Evolutionary conservation across 2,113 vertebrate genomes (phyloP), one percentile per base, ranked within the genome.

Genomic region (Hyaena hyaena): DNA sequence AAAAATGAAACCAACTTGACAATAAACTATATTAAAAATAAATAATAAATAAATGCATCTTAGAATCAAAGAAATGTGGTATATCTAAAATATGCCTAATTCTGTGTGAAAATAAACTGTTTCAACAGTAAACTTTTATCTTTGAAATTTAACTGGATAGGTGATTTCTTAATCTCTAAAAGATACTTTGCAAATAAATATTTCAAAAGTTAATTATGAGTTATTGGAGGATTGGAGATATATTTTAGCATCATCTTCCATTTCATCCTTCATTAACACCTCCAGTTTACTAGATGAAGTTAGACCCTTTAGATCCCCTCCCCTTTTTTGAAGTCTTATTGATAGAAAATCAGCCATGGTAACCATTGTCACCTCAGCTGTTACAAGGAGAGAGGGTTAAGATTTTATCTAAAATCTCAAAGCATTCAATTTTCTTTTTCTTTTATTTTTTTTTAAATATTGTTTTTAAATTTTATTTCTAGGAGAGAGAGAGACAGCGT

Each of bases 41-140:
- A 50, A 50, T 50, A 50, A 50, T 50, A 50, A 50, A 50, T 50
- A 12, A 50, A 50, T 81, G 2, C 8, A 66, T 73, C 45, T 76
- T 81, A 65, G n/a, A 87, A 63, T 65, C 4, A 65, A 53, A 89
- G 63, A 88, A 73, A 84, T 74, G 28, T 61, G 9, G 19, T 71
- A 5, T 79, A 8, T 81, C 14, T 31, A 63, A 81, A 86, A 77
- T 88, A 92, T 43, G 45, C 12, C 24, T 93, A 92, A 82, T 86
- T 53, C n/a, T 95, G 10, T 84, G 12, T 81, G 48, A 76, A 92
- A 95, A 76, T 90, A 90, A 96, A n/a, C 35, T 84, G 66, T 43
- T 96, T 93, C 24, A 68, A 94, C 88, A 73, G 17, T 87, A 80
- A 87, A 24, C 10, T 77, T 82, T 89, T 43, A 55, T 76, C 33